Conservation (phyloP, 1,140 invertebrate species). For the Idris sp. region DNA sequence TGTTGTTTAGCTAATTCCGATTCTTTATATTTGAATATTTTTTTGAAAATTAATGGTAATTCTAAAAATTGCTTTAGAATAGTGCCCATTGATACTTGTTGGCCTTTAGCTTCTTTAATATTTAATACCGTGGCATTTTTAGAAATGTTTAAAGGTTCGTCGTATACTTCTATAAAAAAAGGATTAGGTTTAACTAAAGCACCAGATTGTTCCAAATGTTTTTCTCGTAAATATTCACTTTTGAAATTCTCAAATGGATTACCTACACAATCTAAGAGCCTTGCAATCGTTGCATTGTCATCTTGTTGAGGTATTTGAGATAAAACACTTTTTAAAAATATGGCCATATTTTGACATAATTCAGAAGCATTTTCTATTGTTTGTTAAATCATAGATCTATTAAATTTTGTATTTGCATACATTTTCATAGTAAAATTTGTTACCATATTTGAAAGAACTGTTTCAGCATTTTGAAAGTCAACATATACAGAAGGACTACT, state of each 20-base stretch:
- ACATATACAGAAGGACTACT: conserved; percentile 6
- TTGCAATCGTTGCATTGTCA: conserved; percentile 17
- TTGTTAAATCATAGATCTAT: conserved; percentile 25
- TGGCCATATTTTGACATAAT: conserved; percentile 18
- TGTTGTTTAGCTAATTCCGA: conserved; percentile 22
- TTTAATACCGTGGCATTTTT: conserved; percentile 21
- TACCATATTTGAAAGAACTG: conserved; percentile 3
- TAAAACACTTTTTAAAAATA: conserved; percentile 23
- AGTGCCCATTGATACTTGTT: conserved; percentile 46
- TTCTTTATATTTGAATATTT: conserved; percentile 41
- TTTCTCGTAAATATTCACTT: conserved; percentile 37
- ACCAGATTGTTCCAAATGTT: conserved; percentile 26
- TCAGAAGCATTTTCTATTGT: conserved; percentile 36
- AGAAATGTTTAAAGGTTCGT: conserved; percentile 6
- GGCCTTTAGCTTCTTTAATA: conserved; percentile 35
- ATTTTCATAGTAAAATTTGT: conserved; percentile 27
- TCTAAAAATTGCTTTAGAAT: conserved; percentile 60
- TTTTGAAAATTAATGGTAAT: conserved; percentile 49
- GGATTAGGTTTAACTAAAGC: conserved; percentile 23
- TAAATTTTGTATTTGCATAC: no score
- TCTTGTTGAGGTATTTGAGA: conserved; percentile 21
- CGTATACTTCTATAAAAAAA: conserved; percentile 20
- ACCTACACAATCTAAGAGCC: conserved; percentile 25
- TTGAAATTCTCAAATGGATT: conserved; percentile 42
- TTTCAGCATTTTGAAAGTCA: conserved; percentile 12